Conservation (phyloP, 2,888 invertebrate genomes). For the Dicyrtoma fusca region DNA sequence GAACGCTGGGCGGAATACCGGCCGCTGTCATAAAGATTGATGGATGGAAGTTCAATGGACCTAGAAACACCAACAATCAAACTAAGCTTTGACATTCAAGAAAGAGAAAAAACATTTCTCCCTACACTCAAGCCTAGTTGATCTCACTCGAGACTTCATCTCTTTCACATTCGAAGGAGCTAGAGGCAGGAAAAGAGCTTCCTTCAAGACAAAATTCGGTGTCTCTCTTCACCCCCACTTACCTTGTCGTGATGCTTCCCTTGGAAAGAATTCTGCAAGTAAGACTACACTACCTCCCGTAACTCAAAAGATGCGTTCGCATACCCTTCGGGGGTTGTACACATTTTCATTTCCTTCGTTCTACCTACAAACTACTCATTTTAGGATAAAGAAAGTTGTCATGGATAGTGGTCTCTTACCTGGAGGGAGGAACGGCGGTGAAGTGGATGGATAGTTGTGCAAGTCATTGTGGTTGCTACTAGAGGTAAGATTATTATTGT, state of each 20-base stretch:
- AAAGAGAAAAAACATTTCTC: neutral
- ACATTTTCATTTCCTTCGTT: too few species aligned
- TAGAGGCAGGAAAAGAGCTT: neutral
- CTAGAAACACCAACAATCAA: conserved; percentile 38
- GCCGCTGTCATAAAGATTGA: conserved; percentile 65
- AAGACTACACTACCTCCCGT: too few species aligned
- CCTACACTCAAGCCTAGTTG: conserved; percentile 6
- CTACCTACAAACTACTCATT: too few species aligned
- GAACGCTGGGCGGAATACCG: conserved; percentile 49
- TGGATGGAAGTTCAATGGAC: conserved; percentile 62
- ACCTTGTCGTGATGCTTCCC: too few species aligned
- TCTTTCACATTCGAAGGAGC: too few species aligned
- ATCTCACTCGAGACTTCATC: conserved; percentile 2
- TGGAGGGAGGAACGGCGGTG: conserved; percentile 56
- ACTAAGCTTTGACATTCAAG: conserved; percentile 19
- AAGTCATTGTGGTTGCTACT: conserved; percentile 50
- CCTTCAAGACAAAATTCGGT: neutral
- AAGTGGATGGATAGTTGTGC: conserved; percentile 54
- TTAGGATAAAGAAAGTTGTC: neutral
- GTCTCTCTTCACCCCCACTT: too few species aligned
- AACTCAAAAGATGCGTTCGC: too few species aligned
- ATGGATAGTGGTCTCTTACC: conserved; percentile 47
- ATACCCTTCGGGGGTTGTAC: too few species aligned
- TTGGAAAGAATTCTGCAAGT: too few species aligned
- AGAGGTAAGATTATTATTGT: conserved; percentile 55